phyloP scores from a whole-genome alignment of 2,888 invertebrate species.

The Hydriomena furcata region DNA sequence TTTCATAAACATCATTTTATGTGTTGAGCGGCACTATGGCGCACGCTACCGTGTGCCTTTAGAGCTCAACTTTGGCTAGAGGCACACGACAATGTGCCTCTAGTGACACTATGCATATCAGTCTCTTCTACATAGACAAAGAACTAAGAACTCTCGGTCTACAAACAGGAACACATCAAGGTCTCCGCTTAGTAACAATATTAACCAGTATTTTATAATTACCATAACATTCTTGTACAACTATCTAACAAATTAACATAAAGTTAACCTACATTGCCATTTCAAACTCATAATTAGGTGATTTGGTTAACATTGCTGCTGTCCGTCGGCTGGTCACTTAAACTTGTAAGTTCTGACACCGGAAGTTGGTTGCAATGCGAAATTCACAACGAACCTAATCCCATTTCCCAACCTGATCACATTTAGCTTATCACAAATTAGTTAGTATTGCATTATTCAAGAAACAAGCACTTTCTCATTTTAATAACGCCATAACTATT shows the following conservation, averaged over 20 bases:
- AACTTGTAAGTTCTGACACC: background rate
- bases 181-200: conserved; percentile 35
- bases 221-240: conserved; percentile 47
- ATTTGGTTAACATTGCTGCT: conserved; percentile 28
- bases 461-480: too few relatives aligned
- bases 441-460: too few relatives aligned
- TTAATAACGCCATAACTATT: too few relatives aligned
- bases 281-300: conserved; percentile 35
- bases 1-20: too few relatives aligned
- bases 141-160: background rate
- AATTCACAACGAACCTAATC: background rate
- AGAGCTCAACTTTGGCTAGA: too few relatives aligned
- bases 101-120: too few relatives aligned
- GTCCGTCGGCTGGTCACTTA: conserved; percentile 25
- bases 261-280: conserved; percentile 44
- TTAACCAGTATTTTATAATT: conserved; percentile 39
- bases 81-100: too few relatives aligned
- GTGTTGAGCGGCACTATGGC: too few relatives aligned
- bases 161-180: conserved; percentile 35
- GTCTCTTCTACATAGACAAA: too few relatives aligned
- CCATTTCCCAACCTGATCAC: too few relatives aligned
- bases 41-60: too few relatives aligned
- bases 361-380: conserved; percentile 8
- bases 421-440: too few relatives aligned
- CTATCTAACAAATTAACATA: conserved; percentile 49